Evolutionary conservation across 2,797 vertebrate genomes (phyloP).

Genomic region (Mallotus villosus): DNA sequence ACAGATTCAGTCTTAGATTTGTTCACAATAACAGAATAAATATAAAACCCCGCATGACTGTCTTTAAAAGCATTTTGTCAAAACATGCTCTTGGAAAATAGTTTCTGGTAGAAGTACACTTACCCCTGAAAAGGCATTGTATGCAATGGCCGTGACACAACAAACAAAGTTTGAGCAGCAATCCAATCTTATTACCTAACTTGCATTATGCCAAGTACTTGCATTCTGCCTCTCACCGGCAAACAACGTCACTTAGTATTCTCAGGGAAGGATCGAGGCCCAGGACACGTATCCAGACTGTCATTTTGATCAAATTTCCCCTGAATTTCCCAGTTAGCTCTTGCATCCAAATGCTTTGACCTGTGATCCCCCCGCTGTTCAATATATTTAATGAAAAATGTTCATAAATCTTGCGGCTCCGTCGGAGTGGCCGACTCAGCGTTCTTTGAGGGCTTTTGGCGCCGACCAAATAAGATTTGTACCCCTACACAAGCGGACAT

Average conservation of each 20-base stretch:
- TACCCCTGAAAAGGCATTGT: neutral
- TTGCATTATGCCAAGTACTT: neutral
- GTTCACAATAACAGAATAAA: neutral
- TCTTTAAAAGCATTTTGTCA: neutral
- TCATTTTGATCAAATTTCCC: conserved; percentile 44
- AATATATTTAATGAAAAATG: conserved; percentile 79
- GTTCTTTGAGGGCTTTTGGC: conserved; percentile 67
- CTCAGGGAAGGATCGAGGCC: conserved; percentile 17
- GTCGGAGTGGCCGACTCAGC: conserved; percentile 75
- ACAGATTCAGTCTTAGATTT: neutral
- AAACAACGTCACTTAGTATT: conserved; percentile 35
- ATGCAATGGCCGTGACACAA: neutral
- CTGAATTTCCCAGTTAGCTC: conserved; percentile 47
- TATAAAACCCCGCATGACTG: too few relatives aligned
- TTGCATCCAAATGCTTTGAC: conserved; percentile 69
- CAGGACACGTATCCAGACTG: conserved; percentile 20
- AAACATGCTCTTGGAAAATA: neutral
- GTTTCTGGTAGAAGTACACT: neutral
- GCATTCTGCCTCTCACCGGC: conserved; percentile 18
- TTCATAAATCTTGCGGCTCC: conserved; percentile 77
- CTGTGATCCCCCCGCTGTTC: conserved; percentile 53
- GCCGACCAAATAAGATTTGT: conserved; percentile 82
- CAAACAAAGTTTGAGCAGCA: neutral
- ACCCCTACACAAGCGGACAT: conserved; percentile 68
- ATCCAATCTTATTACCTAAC: neutral